Evolutionary conservation across 2,797 vertebrate species (phyloP).

Genomic region (Sebastes steindachneri): DNA sequence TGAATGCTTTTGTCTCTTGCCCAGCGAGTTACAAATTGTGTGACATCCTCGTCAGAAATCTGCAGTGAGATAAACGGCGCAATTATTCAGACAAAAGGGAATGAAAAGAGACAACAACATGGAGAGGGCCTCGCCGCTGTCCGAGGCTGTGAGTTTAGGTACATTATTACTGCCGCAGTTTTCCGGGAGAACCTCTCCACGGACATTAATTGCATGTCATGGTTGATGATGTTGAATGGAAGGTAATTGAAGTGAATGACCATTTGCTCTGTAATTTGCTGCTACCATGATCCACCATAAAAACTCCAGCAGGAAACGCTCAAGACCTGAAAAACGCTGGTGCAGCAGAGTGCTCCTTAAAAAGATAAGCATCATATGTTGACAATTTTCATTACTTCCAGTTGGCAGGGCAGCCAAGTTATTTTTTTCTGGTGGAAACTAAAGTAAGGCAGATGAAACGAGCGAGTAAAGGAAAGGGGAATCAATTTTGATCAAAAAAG

Average conservation of each 20-base stretch:
- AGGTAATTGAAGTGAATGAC: slow-evolving; percentile 82
- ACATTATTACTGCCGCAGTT: slow-evolving; percentile 46
- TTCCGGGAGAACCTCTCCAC: slow-evolving; percentile 63
- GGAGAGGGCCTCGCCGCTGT: slow-evolving; percentile 24
- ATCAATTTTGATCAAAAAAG: slow-evolving; percentile 84
- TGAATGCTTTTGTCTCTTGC: slow-evolving; percentile 27
- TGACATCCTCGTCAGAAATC: slow-evolving; percentile 23
- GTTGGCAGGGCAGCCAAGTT: slow-evolving; percentile 75
- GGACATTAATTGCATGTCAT: slow-evolving; percentile 79
- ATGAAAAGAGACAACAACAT: slow-evolving; percentile 27
- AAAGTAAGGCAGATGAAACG: slow-evolving; percentile 80
- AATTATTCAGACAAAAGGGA: slow-evolving; percentile 15
- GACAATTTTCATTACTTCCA: slow-evolving; percentile 85
- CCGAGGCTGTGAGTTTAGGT: slow-evolving; percentile 37
- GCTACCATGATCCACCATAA: slow-evolving; percentile 81
- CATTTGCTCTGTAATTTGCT: slow-evolving; percentile 83
- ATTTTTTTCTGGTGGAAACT: slow-evolving; percentile 78
- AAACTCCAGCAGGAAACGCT: slow-evolving; percentile 76
- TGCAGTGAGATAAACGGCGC: slow-evolving; percentile 5
- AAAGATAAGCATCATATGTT: slow-evolving; percentile 85
- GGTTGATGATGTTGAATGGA: slow-evolving; percentile 76
- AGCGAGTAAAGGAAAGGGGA: slow-evolving; percentile 63
- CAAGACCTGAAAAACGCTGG: slow-evolving; percentile 70
- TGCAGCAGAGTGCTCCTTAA: slow-evolving; percentile 75
- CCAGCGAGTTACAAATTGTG: slow-evolving; percentile 27